Conservation (phyloP, 2,797 vertebrate genomes). For the Sebastes miniatus region DNA sequence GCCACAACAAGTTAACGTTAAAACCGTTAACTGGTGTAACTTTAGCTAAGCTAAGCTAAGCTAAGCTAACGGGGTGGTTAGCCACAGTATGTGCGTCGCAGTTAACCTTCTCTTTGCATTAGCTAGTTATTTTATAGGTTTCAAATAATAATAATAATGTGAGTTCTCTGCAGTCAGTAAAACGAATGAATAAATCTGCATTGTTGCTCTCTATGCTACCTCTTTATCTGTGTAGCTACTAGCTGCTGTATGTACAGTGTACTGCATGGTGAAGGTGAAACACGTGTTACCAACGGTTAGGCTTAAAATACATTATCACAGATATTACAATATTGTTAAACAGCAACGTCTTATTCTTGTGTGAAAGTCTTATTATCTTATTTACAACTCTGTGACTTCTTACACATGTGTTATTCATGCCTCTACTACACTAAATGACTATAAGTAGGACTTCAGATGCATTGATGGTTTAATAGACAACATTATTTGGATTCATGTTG, state of each 20-base stretch:
- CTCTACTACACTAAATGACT: neutral
- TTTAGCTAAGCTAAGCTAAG: too few relatives aligned
- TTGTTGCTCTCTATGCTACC: neutral
- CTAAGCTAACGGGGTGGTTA: neutral
- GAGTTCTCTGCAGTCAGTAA: rapidly evolving
- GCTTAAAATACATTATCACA: too few relatives aligned
- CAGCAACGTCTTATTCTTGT: rapidly evolving
- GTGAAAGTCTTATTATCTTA: neutral
- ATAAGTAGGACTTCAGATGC: neutral
- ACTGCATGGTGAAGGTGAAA: neutral
- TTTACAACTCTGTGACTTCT: neutral
- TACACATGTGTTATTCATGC: too few relatives aligned
- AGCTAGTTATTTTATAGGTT: neutral
- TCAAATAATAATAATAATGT: neutral
- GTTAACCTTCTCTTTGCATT: neutral
- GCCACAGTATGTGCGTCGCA: neutral
- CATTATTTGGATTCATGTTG: neutral
- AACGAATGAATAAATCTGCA: rapidly evolving
- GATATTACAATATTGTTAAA: neutral
- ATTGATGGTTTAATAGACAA: neutral
- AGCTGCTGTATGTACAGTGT: neutral
- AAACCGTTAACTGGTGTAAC: neutral
- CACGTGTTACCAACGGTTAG: neutral
- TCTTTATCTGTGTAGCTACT: too few relatives aligned
- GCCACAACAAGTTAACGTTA: too few relatives aligned